A percentile compares a stretch with the other conserved stretches of the same genome.
These are phyloP conservation scores for Drosophila affinis DNA, from an alignment of 2,888 invertebrate genomes.

Conservation along the genomic window DNA sequence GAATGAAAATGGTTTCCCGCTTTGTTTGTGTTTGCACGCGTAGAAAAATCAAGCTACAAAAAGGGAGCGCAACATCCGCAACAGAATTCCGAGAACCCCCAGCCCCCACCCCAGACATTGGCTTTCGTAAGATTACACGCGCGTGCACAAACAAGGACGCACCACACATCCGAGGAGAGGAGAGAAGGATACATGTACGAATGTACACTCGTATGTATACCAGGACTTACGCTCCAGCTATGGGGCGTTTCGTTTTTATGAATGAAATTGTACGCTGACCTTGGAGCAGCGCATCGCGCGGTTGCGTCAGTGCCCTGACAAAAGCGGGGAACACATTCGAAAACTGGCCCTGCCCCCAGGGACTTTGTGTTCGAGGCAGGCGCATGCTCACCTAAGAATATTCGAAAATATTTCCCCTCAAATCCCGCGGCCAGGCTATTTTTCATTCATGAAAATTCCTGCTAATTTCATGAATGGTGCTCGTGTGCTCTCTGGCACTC, in stretches of 20 bases:
- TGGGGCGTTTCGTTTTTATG: conserved; percentile 70
- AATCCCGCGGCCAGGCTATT: conserved; percentile 16
- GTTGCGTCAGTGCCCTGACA: conserved; percentile 66
- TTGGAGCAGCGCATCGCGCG: conserved; percentile 57
- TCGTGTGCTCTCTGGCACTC: conserved; percentile 17
- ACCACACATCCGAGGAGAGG: not conserved
- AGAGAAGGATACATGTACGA: not conserved
- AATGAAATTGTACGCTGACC: conserved; percentile 79
- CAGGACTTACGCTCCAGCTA: conserved; percentile 18
- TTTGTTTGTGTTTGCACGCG: conserved; percentile 61
- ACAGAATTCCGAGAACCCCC: not conserved
- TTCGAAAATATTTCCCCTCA: conserved; percentile 19
- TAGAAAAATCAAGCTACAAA: conserved; percentile 71
- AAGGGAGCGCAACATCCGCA: conserved; percentile 42
- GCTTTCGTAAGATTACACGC: conserved; percentile 40
- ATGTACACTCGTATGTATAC: no score
- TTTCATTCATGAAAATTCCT: conserved; percentile 61
- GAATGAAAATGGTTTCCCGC: conserved; percentile 65
- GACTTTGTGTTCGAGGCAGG: not conserved
- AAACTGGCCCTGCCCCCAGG: not conserved
- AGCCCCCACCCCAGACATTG: not conserved
- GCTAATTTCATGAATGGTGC: conserved; percentile 60
- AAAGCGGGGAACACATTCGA: conserved; percentile 28
- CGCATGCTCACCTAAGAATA: conserved; percentile 47
- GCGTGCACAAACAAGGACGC: conserved; percentile 54